phyloP scores from a whole-genome alignment of 2,113 vertebrate species.

The Uria lomvia region DNA sequence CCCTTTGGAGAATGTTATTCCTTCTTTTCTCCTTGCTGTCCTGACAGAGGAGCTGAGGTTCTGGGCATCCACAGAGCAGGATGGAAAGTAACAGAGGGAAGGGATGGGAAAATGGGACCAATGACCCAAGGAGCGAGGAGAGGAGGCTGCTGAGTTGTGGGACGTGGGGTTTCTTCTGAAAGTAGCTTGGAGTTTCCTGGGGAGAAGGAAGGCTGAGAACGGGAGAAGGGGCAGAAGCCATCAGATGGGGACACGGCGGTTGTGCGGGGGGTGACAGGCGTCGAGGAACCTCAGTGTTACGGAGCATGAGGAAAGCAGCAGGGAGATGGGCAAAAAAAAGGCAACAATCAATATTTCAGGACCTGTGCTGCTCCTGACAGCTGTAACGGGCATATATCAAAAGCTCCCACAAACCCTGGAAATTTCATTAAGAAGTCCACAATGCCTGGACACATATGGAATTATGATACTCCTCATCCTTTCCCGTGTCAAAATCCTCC shows the following conservation, averaged over 20 bases:
- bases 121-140: not conserved
- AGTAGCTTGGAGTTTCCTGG: not conserved
- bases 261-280: rapidly evolving
- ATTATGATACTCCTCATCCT: slow-evolving; percentile 54
- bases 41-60: not conserved
- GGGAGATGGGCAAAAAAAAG: not conserved
- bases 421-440: slow-evolving; percentile 64
- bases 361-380: not conserved
- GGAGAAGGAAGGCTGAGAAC: not conserved
- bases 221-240: not conserved
- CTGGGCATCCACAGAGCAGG: not conserved
- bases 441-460: slow-evolving; percentile 46
- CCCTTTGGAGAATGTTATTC: not conserved
- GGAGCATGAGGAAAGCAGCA: not conserved
- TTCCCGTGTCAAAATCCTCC: slow-evolving; percentile 54
- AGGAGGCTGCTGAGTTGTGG: not conserved
- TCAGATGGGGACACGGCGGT: too few species aligned
- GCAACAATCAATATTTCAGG: slow-evolving; percentile 26
- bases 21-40: not conserved
- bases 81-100: rapidly evolving
- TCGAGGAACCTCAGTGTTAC: not conserved
- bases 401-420: slow-evolving; percentile 28
- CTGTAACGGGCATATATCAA: slow-evolving; percentile 4
- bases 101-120: not conserved
- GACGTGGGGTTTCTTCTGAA: not conserved